Evolutionary conservation across 2,797 vertebrate species (phyloP).

Genomic region (Sternarchorhynchus goeldii): DNA sequence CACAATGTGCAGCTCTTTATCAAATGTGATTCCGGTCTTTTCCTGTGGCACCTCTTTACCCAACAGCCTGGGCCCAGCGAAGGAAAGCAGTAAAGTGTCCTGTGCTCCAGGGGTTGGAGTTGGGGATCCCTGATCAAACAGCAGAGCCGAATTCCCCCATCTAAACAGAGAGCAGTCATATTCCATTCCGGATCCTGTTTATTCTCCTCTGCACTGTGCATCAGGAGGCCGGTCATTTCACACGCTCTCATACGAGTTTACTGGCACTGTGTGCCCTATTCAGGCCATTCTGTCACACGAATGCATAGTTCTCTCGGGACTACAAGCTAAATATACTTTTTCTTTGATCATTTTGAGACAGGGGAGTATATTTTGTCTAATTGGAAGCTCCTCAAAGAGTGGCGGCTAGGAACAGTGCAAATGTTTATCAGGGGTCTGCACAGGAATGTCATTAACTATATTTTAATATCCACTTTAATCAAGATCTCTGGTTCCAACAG

Average conservation of each 20-base stretch:
- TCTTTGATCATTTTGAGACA: neutral
- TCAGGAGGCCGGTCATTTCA: neutral
- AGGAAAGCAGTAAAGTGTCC: too few relatives aligned
- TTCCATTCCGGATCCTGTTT: neutral
- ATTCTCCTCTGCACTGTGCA: neutral
- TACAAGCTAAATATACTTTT: neutral
- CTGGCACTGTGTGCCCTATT: neutral
- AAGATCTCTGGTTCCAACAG: neutral
- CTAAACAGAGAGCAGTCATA: conserved; percentile 12
- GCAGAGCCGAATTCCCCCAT: conserved; percentile 1
- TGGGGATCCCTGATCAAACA: neutral
- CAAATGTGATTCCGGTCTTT: too few relatives aligned
- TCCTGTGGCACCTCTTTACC: too few relatives aligned
- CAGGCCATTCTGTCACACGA: neutral
- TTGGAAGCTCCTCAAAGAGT: neutral
- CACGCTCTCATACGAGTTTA: neutral
- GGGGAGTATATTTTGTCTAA: neutral
- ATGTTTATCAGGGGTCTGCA: neutral
- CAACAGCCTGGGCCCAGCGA: too few relatives aligned
- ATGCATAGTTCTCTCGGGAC: neutral
- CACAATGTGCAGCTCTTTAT: too few relatives aligned
- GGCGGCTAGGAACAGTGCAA: neutral
- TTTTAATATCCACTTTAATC: conserved; percentile 22
- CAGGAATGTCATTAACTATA: conserved; percentile 6
- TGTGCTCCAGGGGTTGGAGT: neutral